Percentiles rank a stretch among this genome's conserved stretches.
phyloP scores from a whole-genome alignment of 2,113 vertebrate genomes.

The Dicentrarchus labrax region DNA sequence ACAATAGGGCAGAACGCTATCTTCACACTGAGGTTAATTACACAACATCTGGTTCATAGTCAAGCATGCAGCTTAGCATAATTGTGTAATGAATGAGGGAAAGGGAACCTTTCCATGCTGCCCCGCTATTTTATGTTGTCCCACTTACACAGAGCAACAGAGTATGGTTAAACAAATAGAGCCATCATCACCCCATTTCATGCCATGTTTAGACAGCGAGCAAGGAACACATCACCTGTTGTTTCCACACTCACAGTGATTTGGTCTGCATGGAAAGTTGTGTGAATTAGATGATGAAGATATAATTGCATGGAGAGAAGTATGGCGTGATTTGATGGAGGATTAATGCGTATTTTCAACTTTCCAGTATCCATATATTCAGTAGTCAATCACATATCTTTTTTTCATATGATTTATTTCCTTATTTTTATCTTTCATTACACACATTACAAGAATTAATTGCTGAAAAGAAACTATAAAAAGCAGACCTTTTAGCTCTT shows the following conservation, averaged over 20 bases:
- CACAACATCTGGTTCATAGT: slow-evolving; percentile 78
- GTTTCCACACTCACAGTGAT: slow-evolving; percentile 16
- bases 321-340: background rate
- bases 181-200: slow-evolving; percentile 78
- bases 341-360: background rate
- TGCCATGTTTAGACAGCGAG: slow-evolving; percentile 70
- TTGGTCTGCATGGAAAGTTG: background rate
- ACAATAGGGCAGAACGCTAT: slow-evolving; percentile 69
- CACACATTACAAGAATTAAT: background rate
- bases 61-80: slow-evolving; percentile 65
- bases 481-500: too few relatives aligned
- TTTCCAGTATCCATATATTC: too few relatives aligned
- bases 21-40: slow-evolving; percentile 76
- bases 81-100: slow-evolving; percentile 76
- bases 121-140: slow-evolving; percentile 45
- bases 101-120: slow-evolving; percentile 49
- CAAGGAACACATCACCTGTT: slow-evolving; percentile 60
- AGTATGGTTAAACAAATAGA: slow-evolving; percentile 54
- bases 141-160: slow-evolving; percentile 23
- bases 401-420: background rate
- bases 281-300: slow-evolving; percentile 18
- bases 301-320: slow-evolving; percentile 7
- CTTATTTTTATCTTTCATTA: background rate
- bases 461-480: background rate
- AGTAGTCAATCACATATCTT: too few relatives aligned